These are phyloP conservation scores for Ascidia mentula DNA, from an alignment of 23 tunicate species.

Conservation along the genomic window DNA sequence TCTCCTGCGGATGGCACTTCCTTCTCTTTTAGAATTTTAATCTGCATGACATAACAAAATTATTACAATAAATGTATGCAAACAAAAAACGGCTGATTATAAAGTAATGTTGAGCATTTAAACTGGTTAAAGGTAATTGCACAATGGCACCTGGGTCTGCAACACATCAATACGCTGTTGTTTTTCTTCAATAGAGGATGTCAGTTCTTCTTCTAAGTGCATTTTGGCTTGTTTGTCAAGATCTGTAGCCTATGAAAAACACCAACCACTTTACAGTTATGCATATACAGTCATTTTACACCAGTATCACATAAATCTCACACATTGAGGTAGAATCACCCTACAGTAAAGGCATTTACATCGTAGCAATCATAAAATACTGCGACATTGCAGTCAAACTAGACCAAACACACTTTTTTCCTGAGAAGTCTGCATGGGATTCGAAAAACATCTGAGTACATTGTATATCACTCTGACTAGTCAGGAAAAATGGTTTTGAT, in stretches of 20 bases:
- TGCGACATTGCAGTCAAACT: neutral
- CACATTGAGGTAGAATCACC: too few species aligned
- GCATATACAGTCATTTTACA: neutral
- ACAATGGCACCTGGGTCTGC: constrained; percentile 61
- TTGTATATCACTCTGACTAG: too few species aligned
- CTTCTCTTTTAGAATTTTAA: constrained; percentile 1
- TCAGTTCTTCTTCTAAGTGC: constrained; percentile 92
- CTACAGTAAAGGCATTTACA: too few species aligned
- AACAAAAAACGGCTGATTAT: neutral
- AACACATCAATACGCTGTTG: constrained; percentile 64
- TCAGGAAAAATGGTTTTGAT: too few species aligned
- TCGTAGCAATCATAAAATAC: neutral
- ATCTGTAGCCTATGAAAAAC: constrained; percentile 47
- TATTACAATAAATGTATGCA: neutral
- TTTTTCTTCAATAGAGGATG: constrained; percentile 80
- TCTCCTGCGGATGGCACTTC: neutral
- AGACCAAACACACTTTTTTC: neutral
- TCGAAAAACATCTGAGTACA: too few species aligned
- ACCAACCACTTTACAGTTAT: too few species aligned
- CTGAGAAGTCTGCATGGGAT: too few species aligned
- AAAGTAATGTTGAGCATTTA: neutral
- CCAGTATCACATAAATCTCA: too few species aligned
- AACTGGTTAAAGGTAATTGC: neutral
- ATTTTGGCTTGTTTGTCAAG: constrained; percentile 85
- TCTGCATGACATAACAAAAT: neutral